Evolutionary conservation across 2,888 invertebrate genomes (phyloP).

Genomic region (Limnephilus rhombicus): DNA sequence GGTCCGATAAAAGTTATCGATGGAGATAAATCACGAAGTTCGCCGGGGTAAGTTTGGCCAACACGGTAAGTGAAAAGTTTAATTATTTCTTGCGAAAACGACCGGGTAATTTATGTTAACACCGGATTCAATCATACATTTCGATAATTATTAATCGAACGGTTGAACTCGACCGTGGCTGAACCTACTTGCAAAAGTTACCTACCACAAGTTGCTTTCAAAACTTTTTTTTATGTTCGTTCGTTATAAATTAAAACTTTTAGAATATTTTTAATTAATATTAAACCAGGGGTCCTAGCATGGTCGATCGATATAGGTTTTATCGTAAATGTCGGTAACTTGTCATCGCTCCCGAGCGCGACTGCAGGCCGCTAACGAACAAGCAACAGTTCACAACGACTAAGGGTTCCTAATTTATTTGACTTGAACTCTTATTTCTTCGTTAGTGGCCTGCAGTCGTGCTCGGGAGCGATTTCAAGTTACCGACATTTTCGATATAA

Average conservation of each 20-base stretch:
- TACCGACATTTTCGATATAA: no score
- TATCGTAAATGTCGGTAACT: no score
- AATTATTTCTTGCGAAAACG: slow-evolving; percentile 54
- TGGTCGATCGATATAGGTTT: no score
- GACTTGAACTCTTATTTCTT: no score
- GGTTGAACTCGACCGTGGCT: neutral
- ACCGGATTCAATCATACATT: slow-evolving; percentile 59
- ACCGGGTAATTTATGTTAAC: slow-evolving; percentile 58
- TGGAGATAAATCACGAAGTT: slow-evolving; percentile 59
- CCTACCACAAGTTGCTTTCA: neutral
- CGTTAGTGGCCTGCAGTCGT: no score
- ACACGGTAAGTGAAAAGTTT: slow-evolving; percentile 61
- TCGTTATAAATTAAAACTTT: neutral
- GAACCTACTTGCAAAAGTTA: neutral
- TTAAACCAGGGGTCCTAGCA: no score
- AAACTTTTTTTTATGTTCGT: neutral
- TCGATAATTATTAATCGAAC: slow-evolving; percentile 50
- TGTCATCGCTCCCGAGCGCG: no score
- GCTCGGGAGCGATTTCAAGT: no score
- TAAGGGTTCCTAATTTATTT: no score
- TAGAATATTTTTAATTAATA: no score
- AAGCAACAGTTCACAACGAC: no score
- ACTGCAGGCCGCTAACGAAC: no score
- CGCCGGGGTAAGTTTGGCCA: slow-evolving; percentile 49
- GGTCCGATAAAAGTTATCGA: slow-evolving; percentile 58